Percentiles rank a stretch among this genome's conserved stretches.
Evolutionary conservation across 2,888 invertebrate species (phyloP).

Genomic region (Bugula neritina): DNA sequence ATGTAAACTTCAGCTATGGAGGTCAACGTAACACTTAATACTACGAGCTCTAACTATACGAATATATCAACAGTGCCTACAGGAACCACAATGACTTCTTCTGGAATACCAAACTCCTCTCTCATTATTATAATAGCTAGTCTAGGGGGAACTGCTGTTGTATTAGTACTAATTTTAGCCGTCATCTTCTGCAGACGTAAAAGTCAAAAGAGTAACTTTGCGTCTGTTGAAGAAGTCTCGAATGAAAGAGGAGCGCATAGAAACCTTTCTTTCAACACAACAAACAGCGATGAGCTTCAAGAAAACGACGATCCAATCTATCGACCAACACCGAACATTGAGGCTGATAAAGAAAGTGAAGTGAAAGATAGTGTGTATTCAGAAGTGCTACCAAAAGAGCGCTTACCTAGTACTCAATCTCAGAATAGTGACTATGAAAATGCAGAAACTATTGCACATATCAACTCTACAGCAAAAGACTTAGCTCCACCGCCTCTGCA

Average conservation of each 20-base stretch:
- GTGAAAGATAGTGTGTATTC: background rate
- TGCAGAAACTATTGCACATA: background rate
- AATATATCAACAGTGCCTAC: background rate
- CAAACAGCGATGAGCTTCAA: background rate
- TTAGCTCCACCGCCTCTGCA: background rate
- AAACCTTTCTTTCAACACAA: background rate
- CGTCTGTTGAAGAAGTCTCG: background rate
- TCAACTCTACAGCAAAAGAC: background rate
- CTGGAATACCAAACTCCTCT: background rate
- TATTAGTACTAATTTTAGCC: background rate
- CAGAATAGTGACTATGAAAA: constrained; percentile 23
- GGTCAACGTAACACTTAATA: background rate
- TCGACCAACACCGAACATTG: background rate
- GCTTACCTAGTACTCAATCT: background rate
- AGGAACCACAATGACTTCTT: background rate
- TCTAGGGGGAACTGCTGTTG: background rate
- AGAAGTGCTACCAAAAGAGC: background rate
- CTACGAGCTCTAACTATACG: background rate
- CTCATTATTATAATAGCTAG: background rate
- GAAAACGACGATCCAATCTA: constrained; percentile 10
- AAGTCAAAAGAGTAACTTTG: background rate
- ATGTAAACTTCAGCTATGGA: background rate
- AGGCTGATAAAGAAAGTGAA: background rate
- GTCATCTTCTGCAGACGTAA: constrained; percentile 18
- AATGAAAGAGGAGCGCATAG: background rate